Evolutionary conservation across 2,113 vertebrate genomes (phyloP), one percentile per base, ranked within the genome.

Genomic region (Lampris incognitus): DNA sequence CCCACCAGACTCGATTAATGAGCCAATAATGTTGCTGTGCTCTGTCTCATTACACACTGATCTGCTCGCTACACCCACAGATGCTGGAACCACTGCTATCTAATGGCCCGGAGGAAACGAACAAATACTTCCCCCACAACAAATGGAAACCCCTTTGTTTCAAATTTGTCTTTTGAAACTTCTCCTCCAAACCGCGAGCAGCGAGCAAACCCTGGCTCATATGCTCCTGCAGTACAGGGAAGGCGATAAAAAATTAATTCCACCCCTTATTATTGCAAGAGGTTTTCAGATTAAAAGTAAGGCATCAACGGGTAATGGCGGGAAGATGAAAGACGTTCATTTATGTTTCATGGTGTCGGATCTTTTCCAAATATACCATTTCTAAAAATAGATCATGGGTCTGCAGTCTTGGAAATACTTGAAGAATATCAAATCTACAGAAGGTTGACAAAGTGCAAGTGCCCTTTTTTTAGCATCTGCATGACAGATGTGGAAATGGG

Each of bases 61-160:
- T 87, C 44, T 56, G 85, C 87, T 78, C 74, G 36, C 61, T 56
- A 62, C 76, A 9, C 85, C 78, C 78, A 85, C 88, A 81, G 60
- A 67, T 5, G 4, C 60, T 0, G 51, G 76, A 88, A 90, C 85
- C 85, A 83, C 84, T 61, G 73, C 73, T 50, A 49, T 78, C 82
- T 82, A 85, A 88, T 72, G 72, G 80, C 73, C 52, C 86, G 5
- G 55, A 86, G 56, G 83, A 86, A 86, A 85, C 86, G 84, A 84
- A 84, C 77, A 80, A 72, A 54, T 74, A 39, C 57, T 81, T 72
- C 80, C 50, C 75, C 80, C 50, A 55, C 75, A 5, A 7, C 44
- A 46, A 46, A 46, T 46, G 44, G 44, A 46, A 1, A 2, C 44
- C 44, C 44, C 7, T 4, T 7, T 44, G 69, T 71, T 73, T 79